Evolutionary conservation across 2,113 vertebrate genomes (phyloP), one percentile per base, ranked within the genome.

Genomic region (Silurus glanis): DNA sequence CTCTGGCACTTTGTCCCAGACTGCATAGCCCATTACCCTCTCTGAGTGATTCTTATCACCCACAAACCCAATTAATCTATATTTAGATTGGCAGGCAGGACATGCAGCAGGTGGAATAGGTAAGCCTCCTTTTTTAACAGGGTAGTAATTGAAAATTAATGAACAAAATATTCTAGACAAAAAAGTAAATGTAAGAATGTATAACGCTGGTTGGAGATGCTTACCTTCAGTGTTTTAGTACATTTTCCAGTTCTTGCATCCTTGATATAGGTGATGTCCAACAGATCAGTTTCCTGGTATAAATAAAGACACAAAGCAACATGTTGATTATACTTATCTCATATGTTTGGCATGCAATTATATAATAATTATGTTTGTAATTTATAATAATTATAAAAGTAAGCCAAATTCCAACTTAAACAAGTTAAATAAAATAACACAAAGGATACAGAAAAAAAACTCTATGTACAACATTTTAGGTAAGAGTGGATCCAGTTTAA

Each of bases 211-310:
- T 21, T 72, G 23, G 71, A 62, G 55, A 82, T 12, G 21, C 91
- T 66, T 93, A 95, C 95, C 94, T 95, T 95, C 25, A 94, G 92
- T 28, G 95, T 93, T 91, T 94, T 95, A 86, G 94, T 95, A 90
- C 94, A 95, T 83, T 94, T 91, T 0, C 94, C 95, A 0, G 94
- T 95, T 87, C 95, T 92, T 90, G 95, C 95, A 91, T 95, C 95
- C 89, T 95, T 95, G 21, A 95, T 93, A 0, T 92, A 84, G 64
- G 89, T 95, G 80, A 95, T 90, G 88, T 95, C 95, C 91, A 95
- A 86, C 85, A 95, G 76, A 83, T 95, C 95, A 0, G 94, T 95
- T 83, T 95, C 95, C 95, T 95, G 83, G 62, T 45, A 85, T 23
- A 53, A 86, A 37, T 37, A 59, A 74, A 75, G 25, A 85, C 45